Evolutionary conservation across 35 echinoderm and acorn worm species (phyloP).

Genomic region (Ptychodera flava): DNA sequence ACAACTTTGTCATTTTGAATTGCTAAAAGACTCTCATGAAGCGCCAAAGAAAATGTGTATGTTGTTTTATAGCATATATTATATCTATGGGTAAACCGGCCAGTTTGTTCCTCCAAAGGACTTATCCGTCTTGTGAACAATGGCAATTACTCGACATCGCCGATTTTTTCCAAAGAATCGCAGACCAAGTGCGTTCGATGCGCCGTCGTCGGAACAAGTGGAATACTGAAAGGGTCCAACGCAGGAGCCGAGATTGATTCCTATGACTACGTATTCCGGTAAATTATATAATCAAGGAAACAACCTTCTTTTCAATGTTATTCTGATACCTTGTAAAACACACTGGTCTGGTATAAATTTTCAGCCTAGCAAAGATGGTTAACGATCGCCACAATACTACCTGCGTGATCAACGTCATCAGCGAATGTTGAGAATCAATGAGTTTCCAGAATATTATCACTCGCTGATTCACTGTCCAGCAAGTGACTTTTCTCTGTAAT

Average conservation of each 20-base stretch:
- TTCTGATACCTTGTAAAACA: not conserved
- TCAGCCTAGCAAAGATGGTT: not conserved
- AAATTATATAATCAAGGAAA: not conserved
- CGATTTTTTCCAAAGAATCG: not conserved
- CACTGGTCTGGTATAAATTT: not conserved
- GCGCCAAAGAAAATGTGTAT: not conserved
- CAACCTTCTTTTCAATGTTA: not conserved
- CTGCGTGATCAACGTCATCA: not conserved
- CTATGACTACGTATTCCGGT: slow-evolving; percentile 74
- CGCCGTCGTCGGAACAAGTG: slow-evolving; percentile 81
- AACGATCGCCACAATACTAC: not conserved
- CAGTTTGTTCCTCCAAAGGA: slow-evolving; percentile 48
- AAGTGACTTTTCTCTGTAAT: too few relatives aligned
- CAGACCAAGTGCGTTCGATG: slow-evolving; percentile 54
- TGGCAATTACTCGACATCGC: slow-evolving; percentile 51
- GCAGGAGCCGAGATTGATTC: slow-evolving; percentile 73
- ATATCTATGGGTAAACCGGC: too few relatives aligned
- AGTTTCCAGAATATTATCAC: too few relatives aligned
- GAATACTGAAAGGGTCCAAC: slow-evolving; percentile 69
- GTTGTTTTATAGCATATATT: not conserved
- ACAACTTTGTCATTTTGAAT: not conserved
- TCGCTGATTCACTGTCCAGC: too few relatives aligned
- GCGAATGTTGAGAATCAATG: too few relatives aligned
- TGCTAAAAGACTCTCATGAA: too few relatives aligned
- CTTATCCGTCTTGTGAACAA: slow-evolving; percentile 58